Percentiles rank a stretch among this genome's conserved stretches.
Evolutionary conservation across 1,140 invertebrate species (phyloP).

Genomic region (Neelides sp.): DNA sequence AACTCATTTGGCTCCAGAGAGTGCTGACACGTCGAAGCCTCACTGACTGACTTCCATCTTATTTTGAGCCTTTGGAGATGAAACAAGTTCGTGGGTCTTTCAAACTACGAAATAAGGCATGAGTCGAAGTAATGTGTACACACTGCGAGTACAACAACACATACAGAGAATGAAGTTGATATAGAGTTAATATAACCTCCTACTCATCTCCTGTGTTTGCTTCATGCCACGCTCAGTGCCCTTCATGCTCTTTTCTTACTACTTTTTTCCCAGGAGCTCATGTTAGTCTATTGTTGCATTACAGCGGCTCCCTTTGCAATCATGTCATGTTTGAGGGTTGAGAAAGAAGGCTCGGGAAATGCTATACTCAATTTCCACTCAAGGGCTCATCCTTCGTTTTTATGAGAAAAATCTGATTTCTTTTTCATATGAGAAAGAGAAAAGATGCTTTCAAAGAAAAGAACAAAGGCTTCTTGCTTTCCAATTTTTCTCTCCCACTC

Average conservation of each 20-base stretch:
- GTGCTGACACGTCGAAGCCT: conserved; percentile 10
- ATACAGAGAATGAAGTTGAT: no score
- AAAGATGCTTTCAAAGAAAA: no score
- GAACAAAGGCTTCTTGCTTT: no score
- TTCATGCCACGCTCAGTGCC: neutral
- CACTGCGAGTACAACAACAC: conserved; percentile 1
- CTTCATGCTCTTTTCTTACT: neutral
- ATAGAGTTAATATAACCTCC: no score
- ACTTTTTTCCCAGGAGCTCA: neutral
- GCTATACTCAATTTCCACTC: no score
- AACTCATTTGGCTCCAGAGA: conserved; percentile 23
- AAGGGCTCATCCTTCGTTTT: no score
- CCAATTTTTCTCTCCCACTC: no score
- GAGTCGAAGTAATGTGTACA: neutral
- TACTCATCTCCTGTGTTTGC: neutral
- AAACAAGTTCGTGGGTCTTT: neutral
- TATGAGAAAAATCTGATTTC: no score
- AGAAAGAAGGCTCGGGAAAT: no score
- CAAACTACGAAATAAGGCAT: neutral
- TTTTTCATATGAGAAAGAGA: no score
- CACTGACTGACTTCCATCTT: neutral
- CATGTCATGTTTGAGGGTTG: conserved; percentile 14
- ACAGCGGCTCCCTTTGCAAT: conserved; percentile 4
- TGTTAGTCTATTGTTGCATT: neutral
- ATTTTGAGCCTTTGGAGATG: neutral